Evolutionary conservation across 2,113 vertebrate species (phyloP).

Genomic region (Oostethus manadensis): DNA sequence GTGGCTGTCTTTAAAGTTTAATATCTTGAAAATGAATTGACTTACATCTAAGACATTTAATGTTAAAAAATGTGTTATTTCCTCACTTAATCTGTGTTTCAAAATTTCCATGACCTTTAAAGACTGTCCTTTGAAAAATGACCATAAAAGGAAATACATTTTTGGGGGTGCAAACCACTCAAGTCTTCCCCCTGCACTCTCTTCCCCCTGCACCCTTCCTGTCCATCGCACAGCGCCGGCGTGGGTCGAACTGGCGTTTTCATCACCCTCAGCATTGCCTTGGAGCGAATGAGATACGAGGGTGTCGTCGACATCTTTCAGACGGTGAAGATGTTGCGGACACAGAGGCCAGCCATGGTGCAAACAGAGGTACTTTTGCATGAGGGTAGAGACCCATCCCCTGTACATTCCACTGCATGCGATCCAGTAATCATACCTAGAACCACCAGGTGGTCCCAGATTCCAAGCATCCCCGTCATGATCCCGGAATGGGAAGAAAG

Average conservation of each 20-base stretch:
- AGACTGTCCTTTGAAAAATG: too few species aligned
- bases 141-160: background rate
- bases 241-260: constrained; percentile 98
- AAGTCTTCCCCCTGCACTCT: background rate
- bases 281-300: constrained; percentile 99
- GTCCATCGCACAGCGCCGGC: constrained; percentile 76
- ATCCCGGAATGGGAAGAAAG: too few species aligned
- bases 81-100: too few species aligned
- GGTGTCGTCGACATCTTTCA: constrained; percentile 99
- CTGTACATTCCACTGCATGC: background rate
- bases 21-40: too few species aligned
- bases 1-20: too few species aligned
- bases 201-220: constrained; percentile 18
- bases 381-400: background rate
- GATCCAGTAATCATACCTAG: background rate
- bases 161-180: background rate
- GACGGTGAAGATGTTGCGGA: constrained; percentile 99
- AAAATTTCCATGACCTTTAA: too few species aligned
- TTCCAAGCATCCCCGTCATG: too few species aligned
- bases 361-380: constrained; percentile 86
- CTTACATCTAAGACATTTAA: too few species aligned
- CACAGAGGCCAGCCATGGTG: constrained; percentile 97
- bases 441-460: background rate
- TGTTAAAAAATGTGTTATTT: too few species aligned
- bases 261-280: constrained; percentile 97